Evolutionary conservation across 92 coral and sea anemone species (phyloP), one percentile per base, ranked within the genome.

Genomic region (Isaurus tuberculatus): DNA sequence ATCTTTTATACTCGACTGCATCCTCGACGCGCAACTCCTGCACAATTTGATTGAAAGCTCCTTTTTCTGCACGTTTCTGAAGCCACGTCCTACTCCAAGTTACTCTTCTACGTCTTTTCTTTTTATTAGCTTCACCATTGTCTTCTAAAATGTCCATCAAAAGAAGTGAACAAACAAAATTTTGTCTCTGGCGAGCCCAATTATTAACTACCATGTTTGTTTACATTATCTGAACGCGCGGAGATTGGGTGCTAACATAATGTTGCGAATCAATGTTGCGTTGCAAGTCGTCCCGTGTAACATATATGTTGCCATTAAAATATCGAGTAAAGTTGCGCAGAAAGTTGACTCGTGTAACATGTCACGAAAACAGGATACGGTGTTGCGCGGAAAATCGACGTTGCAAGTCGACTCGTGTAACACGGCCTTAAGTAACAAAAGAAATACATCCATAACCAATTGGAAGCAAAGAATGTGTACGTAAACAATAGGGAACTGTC

Each of bases 11-110:
- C 34, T 26, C 61, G 64, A 73, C 60, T 2, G 32, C 31, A 73
- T 73, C 79, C 64, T 73, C 79, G 64, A 43, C 58, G 27, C 58
- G 60, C 79, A 73, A n/a, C 64, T 73, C 61, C 79, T 51, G 58
- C 5, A 73, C 64, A 44, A 73, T 44, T 51, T 73, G 61, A 42
- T 73, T 44, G 20, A 44, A 73, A 73, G 23, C 79, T 44, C 79
- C 79, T 67, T 16, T 67, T 73, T 73, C 64, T 17, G 72, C 79
- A 44, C 79, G 58, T 42, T 51, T 73, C 40, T 51, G 58, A 73
- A 73, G 58, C 79, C 79, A 73, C 40, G 29, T 73, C 27, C 79
- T 73, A 25, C 34, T 73, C 79, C 79, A 73, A 42, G 64, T 73
- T 44, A n/a, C 64, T 73, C 34, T 73, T 25, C 19, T 28, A 44